Conservation (phyloP, 2,113 vertebrate genomes). For the Toxostoma redivivum region DNA sequence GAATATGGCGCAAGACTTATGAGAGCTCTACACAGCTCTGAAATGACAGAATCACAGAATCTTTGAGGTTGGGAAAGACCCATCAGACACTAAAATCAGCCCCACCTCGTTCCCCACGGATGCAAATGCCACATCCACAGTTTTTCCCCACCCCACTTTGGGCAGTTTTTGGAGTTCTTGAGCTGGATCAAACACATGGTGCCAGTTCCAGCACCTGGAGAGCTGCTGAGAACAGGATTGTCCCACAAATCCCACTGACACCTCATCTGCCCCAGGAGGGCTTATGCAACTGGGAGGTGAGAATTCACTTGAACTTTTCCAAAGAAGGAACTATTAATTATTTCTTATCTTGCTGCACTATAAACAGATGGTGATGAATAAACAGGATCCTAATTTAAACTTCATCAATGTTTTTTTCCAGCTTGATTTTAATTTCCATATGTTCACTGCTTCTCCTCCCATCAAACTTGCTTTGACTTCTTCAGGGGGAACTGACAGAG, state of each 20-base stretch:
- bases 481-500: neutral
- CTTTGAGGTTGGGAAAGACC: neutral
- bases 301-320: conserved; percentile 31
- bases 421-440: conserved; percentile 44
- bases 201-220: neutral
- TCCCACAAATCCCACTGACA: neutral
- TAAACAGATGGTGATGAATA: conserved; percentile 61
- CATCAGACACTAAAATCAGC: neutral
- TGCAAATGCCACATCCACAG: neutral
- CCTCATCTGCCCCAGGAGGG: neutral
- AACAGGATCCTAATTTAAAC: conserved; percentile 53
- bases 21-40: neutral
- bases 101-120: neutral
- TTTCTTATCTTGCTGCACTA: conserved; percentile 40
- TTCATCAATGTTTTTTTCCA: conserved; percentile 36
- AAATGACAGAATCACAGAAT: neutral
- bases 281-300: neutral
- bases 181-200: neutral
- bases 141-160: too few relatives aligned
- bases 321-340: conserved; percentile 54
- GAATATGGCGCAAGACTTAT: fast-evolving
- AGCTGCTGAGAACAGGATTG: neutral
- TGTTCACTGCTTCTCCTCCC: neutral
- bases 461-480: neutral
- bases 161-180: fast-evolving